These are phyloP conservation scores for Heteronetta atricapilla DNA, from an alignment of 2,113 vertebrate species.

Conservation along the genomic window DNA sequence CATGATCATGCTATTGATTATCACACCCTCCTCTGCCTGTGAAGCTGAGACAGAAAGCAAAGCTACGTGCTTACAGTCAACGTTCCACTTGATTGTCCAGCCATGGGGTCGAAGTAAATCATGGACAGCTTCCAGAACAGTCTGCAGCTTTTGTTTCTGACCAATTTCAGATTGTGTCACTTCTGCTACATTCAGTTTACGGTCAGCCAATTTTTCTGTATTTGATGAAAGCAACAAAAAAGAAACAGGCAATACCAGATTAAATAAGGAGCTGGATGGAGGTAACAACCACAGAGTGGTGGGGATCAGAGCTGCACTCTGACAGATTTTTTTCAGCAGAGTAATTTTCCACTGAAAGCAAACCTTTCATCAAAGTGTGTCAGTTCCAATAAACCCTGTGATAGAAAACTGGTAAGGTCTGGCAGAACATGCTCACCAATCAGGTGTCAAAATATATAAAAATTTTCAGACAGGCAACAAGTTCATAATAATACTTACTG, in stretches of 20 bases:
- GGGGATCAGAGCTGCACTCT: background rate
- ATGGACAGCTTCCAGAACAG: slow-evolving; percentile 89
- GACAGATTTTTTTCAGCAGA: background rate
- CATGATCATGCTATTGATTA: background rate
- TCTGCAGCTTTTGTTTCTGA: slow-evolving; percentile 96
- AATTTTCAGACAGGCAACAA: background rate
- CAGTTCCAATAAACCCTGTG: background rate
- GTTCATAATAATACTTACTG: background rate
- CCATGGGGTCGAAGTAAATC: slow-evolving; percentile 88
- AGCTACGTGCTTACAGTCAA: slow-evolving; percentile 85
- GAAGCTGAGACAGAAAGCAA: background rate
- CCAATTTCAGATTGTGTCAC: slow-evolving; percentile 96
- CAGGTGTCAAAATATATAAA: background rate
- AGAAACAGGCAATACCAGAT: background rate
- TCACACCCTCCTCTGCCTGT: background rate
- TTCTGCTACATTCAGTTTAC: slow-evolving; percentile 94
- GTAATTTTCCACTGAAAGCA: background rate
- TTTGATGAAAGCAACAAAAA: background rate
- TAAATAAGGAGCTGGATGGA: background rate
- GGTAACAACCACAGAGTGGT: background rate
- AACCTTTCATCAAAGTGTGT: background rate
- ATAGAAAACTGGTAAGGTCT: background rate
- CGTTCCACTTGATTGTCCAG: slow-evolving; percentile 89
- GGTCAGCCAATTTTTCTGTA: slow-evolving; percentile 87
- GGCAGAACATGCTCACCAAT: background rate